phyloP scores from a whole-genome alignment of 2,888 invertebrate species.

The Pterobdella sp. region DNA sequence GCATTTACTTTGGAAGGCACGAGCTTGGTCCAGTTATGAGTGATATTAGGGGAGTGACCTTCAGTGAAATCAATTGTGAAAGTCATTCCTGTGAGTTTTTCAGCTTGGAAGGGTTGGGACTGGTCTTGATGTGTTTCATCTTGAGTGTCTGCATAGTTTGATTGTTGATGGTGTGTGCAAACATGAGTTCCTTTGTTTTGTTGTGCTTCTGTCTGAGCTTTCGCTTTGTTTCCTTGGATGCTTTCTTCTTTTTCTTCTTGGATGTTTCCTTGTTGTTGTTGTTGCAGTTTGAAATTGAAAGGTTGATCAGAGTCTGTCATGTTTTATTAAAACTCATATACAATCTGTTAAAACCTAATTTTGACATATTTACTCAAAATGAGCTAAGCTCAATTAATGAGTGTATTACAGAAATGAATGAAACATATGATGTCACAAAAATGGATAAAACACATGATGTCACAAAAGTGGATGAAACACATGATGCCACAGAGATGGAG shows the following conservation, averaged over 20 bases:
- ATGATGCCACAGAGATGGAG: no score
- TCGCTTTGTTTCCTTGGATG: no score
- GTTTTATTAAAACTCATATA: no score
- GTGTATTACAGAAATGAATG: no score
- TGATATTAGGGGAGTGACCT: slow-evolving; percentile 29
- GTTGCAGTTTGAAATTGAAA: slow-evolving; percentile 2
- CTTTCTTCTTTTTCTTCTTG: background rate
- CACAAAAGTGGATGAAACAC: no score
- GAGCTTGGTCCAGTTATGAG: slow-evolving; percentile 29
- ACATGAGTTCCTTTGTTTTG: background rate
- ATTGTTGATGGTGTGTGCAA: background rate
- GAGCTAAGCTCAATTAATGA: no score
- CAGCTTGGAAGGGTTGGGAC: background rate
- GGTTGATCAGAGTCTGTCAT: no score
- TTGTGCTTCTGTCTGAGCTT: no score
- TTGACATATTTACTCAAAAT: no score
- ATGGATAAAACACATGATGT: no score
- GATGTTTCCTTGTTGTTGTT: background rate
- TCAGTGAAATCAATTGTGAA: slow-evolving; percentile 32
- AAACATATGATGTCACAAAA: no score
- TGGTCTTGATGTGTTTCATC: background rate
- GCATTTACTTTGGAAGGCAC: slow-evolving; percentile 29
- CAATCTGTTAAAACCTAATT: no score
- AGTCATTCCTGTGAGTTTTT: slow-evolving; percentile 25
- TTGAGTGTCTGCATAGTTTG: background rate